These are phyloP conservation scores for Phyllotreta striolata DNA, from an alignment of 2,888 invertebrate species.

Conservation along the genomic window DNA sequence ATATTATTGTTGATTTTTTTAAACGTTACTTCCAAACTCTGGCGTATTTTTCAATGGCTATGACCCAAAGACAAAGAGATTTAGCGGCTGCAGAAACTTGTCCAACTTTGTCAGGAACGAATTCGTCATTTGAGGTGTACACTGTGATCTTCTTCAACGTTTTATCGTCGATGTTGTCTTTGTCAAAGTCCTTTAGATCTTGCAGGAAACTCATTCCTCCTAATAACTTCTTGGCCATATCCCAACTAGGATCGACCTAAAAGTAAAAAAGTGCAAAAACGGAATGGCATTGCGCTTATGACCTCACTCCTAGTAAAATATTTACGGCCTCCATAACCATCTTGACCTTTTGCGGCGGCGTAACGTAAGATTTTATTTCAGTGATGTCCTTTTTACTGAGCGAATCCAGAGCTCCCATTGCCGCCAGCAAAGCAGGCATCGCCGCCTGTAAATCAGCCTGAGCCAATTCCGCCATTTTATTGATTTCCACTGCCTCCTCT, in stretches of 20 bases:
- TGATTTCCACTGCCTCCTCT: conserved; percentile 83
- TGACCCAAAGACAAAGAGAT: conserved; percentile 89
- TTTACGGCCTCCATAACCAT: conserved; percentile 91
- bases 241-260: conserved; percentile 83
- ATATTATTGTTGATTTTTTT: background rate
- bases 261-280: conserved; percentile 11
- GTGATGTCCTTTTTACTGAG: conserved; percentile 87
- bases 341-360: conserved; percentile 87
- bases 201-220: conserved; percentile 83
- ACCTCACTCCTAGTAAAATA: conserved; percentile 73
- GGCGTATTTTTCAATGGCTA: conserved; percentile 91
- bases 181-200: conserved; percentile 84
- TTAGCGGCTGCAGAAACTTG: conserved; percentile 85
- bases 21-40: conserved; percentile 78
- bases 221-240: conserved; percentile 85
- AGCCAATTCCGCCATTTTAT: conserved; percentile 82
- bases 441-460: conserved; percentile 84
- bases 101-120: conserved; percentile 88
- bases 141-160: conserved; percentile 80
- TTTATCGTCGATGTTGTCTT: conserved; percentile 85
- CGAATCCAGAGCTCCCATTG: conserved; percentile 79
- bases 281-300: background rate
- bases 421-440: conserved; percentile 87
- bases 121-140: conserved; percentile 83
- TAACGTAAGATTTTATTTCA: conserved; percentile 89